phyloP scores from a whole-genome alignment of 1,140 invertebrate species.

The Temnothorax nylanderi region DNA sequence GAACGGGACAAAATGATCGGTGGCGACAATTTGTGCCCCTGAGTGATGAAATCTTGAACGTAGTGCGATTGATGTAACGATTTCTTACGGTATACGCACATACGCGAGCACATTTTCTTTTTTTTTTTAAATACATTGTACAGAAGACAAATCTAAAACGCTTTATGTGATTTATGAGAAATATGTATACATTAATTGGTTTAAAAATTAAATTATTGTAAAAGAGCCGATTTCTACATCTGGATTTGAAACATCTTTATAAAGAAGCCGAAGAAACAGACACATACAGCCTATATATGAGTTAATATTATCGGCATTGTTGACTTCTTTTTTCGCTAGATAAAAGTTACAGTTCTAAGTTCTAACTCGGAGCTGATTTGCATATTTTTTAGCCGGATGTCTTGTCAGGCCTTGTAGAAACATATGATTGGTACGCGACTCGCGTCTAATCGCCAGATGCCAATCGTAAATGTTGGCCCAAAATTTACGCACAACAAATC shows the following conservation, averaged over 20 bases:
- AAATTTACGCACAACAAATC: slow-evolving; percentile 54
- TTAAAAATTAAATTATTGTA: background rate
- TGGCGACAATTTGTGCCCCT: slow-evolving; percentile 58
- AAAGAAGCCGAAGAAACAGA: background rate
- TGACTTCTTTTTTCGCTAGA: background rate
- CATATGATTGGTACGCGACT: background rate
- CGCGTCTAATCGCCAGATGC: slow-evolving; percentile 38
- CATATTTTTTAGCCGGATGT: slow-evolving; percentile 14
- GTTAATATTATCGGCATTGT: background rate
- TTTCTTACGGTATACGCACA: slow-evolving; percentile 6
- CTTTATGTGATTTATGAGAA: background rate
- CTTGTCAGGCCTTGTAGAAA: background rate
- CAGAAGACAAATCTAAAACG: background rate
- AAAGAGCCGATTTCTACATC: background rate
- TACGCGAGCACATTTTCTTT: background rate
- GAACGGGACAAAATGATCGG: slow-evolving; percentile 44
- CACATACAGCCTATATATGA: background rate
- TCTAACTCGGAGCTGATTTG: slow-evolving; percentile 21
- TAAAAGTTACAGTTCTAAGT: background rate
- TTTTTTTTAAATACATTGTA: background rate
- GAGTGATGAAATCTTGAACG: slow-evolving; percentile 22
- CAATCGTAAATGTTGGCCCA: slow-evolving; percentile 30
- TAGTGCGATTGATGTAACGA: background rate
- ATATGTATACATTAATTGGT: background rate
- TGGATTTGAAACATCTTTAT: background rate